Conservation (phyloP, 2,888 invertebrate species). For the Meghimatium bilineatum region DNA sequence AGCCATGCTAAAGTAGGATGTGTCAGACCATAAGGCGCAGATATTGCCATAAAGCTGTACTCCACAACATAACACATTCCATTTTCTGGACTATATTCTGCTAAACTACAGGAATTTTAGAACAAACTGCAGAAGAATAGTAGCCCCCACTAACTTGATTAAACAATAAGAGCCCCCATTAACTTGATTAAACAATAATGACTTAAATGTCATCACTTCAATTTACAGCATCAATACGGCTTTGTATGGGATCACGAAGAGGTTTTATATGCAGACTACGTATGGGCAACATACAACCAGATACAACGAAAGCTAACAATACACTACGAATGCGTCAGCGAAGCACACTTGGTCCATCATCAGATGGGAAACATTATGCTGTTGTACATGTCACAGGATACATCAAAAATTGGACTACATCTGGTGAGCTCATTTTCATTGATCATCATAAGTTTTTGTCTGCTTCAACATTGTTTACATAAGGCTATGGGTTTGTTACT, state of each 20-base stretch:
- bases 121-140: no score
- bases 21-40: no score
- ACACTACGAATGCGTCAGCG: constrained; percentile 95
- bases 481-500: no score
- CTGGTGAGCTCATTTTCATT: constrained; percentile 80
- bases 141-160: no score
- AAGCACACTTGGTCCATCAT: constrained; percentile 92
- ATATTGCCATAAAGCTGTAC: no score
- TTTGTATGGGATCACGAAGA: constrained; percentile 98
- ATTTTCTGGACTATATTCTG: no score
- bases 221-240: constrained; percentile 90
- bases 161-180: no score
- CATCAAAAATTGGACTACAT: constrained; percentile 99
- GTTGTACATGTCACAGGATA: constrained; percentile 99
- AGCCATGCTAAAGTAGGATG: no score
- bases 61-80: no score
- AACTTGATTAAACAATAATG: no score
- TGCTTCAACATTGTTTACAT: no score
- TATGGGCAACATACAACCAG: constrained; percentile 86
- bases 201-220: background rate
- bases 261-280: constrained; percentile 99
- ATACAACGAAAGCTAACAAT: constrained; percentile 84
- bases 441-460: background rate
- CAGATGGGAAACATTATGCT: constrained; percentile 96
- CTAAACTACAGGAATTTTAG: no score